These are phyloP conservation scores for Cotesia chilonis DNA, from an alignment of 1,140 invertebrate genomes.

Conservation along the genomic window DNA sequence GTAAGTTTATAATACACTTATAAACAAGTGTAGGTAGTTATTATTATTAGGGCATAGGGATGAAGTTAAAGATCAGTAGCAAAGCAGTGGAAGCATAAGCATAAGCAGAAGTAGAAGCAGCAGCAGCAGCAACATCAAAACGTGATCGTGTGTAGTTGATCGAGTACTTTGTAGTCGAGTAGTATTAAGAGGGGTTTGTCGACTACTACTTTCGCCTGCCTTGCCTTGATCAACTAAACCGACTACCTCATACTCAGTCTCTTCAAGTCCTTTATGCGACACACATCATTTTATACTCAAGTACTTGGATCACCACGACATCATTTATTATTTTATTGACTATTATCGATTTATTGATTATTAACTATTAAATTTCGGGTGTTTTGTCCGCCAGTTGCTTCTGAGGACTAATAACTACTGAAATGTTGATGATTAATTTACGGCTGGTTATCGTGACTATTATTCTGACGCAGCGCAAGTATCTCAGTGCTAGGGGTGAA, in stretches of 20 bases:
- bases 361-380: no score
- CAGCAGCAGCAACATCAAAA: not conserved
- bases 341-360: constrained; percentile 2
- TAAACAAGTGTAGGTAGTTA: no score
- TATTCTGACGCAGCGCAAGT: constrained; percentile 29
- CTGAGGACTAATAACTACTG: not conserved
- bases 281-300: constrained; percentile 53
- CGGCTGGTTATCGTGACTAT: constrained; percentile 19
- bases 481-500: constrained; percentile 37
- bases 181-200: constrained; percentile 36
- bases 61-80: no score
- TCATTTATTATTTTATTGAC: not conserved
- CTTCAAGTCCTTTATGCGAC: constrained; percentile 34
- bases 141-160: constrained; percentile 24
- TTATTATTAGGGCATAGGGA: no score
- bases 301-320: not conserved
- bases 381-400: not conserved
- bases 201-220: constrained; percentile 29
- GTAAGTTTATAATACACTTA: no score
- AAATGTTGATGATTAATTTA: constrained; percentile 22
- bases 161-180: constrained; percentile 4
- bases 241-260: constrained; percentile 25
- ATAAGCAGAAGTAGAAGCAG: no score
- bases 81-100: no score
- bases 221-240: constrained; percentile 23